Evolutionary conservation across 1,140 invertebrate genomes (phyloP).

Genomic region (Drosophila neocordata): DNA sequence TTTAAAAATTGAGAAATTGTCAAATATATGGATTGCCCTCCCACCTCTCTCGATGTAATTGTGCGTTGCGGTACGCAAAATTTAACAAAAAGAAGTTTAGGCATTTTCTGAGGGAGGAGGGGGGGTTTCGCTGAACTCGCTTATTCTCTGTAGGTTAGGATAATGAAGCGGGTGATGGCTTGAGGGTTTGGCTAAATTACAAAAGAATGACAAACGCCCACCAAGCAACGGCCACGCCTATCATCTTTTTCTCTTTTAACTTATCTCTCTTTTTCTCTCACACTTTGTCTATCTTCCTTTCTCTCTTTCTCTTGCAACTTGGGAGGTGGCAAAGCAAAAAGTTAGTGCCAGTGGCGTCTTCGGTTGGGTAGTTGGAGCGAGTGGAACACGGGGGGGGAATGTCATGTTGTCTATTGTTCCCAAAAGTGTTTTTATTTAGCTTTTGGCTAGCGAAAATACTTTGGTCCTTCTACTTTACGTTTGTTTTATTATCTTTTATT

Average conservation of each 20-base stretch:
- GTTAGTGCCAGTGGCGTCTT: slow-evolving; percentile 32
- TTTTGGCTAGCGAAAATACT: slow-evolving; percentile 20
- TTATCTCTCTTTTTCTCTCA: background rate
- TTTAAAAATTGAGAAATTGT: too few species aligned
- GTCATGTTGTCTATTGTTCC: slow-evolving; percentile 68
- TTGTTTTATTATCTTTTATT: slow-evolving; percentile 80
- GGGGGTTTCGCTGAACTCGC: slow-evolving; percentile 3
- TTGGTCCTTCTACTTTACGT: slow-evolving; percentile 55
- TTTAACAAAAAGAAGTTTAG: slow-evolving; percentile 50
- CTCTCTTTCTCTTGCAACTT: background rate
- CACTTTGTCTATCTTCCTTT: too few species aligned
- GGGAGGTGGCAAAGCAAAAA: slow-evolving; percentile 40
- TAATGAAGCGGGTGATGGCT: slow-evolving; percentile 57
- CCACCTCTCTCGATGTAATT: slow-evolving; percentile 51
- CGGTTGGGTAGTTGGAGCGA: background rate
- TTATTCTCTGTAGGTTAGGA: slow-evolving; percentile 24
- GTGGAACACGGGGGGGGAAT: background rate
- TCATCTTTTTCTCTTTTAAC: background rate
- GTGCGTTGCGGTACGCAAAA: slow-evolving; percentile 71
- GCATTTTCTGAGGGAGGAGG: background rate
- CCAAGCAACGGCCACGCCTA: slow-evolving; percentile 14
- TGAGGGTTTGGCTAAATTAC: slow-evolving; percentile 64
- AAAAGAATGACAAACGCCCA: slow-evolving; percentile 71
- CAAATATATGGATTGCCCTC: too few species aligned
- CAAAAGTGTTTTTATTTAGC: slow-evolving; percentile 78